Evolutionary conservation across 1,140 invertebrate genomes (phyloP), one percentile per base, ranked within the genome.

Genomic region (Diprion similis): DNA sequence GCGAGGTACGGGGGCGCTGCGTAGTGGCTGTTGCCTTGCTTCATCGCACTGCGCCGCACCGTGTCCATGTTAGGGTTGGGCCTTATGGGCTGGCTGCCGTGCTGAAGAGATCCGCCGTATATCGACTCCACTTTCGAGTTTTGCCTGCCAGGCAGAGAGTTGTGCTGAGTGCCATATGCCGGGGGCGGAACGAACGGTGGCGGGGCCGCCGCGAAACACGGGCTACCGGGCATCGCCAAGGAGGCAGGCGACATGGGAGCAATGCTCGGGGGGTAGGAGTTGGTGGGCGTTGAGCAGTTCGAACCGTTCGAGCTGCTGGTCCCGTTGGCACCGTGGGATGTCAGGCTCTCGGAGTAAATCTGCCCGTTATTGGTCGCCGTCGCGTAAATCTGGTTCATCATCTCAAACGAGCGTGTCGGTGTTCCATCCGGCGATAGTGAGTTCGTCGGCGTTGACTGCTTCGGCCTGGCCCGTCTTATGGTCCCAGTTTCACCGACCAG

Each of bases 181-280:
- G 86, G 86, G 1, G 88, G 89, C 6, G 89, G 88, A 47, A 88
- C 84, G 70, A 88, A 89, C 0, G 86, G 88, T 0, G 89, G 89
- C 0, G 88, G 89, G 73, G 78, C 85, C 13, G 86, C 75, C 0
- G 69, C 68, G 64, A 85, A 82, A 18, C 68, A 80, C 0, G 51
- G 51, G 11, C 11, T 15, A 15, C 51, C 51, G 24, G 24, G 6
- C 24, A 37, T 37, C 24, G 1, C 24, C 7, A 82, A 81, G 0
- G 77, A 71, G 65, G 78, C 82, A 0, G 81, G 84, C 7, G 83
- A 81, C 2, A 81, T 86, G 65, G 79, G 85, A 6, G 81, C 78
- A 64, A 78, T 85, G 13, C 84, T 85, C 15, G 78, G 77, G 8
- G 84, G 75, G 66, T 83, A 85, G 17, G 82, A 85, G 76, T 80